phyloP scores from a whole-genome alignment of 2,797 vertebrate species.

The Onychomys torridus region DNA sequence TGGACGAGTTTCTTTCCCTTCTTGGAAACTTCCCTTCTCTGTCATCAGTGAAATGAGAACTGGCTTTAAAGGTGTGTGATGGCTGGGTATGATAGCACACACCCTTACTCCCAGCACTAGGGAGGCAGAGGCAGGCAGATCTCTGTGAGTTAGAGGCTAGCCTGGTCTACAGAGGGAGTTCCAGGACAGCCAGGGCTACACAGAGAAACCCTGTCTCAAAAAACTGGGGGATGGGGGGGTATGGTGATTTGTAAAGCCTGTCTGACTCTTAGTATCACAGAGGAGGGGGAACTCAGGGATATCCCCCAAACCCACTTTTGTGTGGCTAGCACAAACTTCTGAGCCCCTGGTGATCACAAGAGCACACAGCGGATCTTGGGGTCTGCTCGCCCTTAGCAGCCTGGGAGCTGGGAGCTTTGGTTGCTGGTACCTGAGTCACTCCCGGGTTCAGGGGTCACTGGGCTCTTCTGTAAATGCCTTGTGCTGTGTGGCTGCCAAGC shows the following conservation, averaged over 20 bases:
- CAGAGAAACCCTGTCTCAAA: not conserved
- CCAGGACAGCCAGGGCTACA: not conserved
- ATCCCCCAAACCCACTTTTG: not conserved
- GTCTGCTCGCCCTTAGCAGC: not conserved
- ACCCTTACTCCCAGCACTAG: not conserved
- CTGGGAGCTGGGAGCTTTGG: not conserved
- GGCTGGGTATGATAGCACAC: not conserved
- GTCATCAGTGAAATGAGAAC: not conserved
- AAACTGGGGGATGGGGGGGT: not conserved
- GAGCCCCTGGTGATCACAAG: not conserved
- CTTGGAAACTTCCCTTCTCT: not conserved
- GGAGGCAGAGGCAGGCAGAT: not conserved
- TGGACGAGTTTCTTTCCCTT: not conserved
- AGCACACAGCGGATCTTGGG: not conserved
- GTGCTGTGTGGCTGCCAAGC: slow-evolving; percentile 46
- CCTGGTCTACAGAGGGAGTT: not conserved
- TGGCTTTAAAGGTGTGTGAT: not conserved
- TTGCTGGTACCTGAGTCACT: not conserved
- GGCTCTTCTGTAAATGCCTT: slow-evolving; percentile 24
- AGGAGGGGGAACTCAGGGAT: slow-evolving; percentile 39
- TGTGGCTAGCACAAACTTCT: slow-evolving; percentile 19
- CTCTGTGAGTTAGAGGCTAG: not conserved
- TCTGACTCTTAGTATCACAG: slow-evolving; percentile 30
- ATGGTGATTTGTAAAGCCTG: not conserved
- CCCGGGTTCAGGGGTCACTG: not conserved